Evolutionary conservation across 2,113 vertebrate genomes (phyloP).

Genomic region (Onychorhynchus coronatus): DNA sequence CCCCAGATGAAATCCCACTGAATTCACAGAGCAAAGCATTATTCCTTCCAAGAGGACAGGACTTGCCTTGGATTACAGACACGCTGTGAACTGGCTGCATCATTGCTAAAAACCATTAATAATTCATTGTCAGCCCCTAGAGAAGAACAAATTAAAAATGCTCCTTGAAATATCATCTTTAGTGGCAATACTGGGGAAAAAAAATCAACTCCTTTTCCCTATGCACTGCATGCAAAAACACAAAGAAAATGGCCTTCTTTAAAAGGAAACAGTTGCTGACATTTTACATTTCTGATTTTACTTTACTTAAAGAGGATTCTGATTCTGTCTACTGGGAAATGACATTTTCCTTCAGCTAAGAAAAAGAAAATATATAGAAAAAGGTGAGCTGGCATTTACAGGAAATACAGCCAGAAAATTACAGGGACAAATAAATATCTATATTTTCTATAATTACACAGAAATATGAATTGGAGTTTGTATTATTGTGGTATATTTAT

Average conservation of each 20-base stretch:
- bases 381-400: constrained; percentile 16
- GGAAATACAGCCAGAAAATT: constrained; percentile 22
- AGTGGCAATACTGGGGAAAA: neutral
- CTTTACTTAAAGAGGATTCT: constrained; percentile 14
- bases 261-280: constrained; percentile 48
- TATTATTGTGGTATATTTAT: neutral
- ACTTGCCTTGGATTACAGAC: neutral
- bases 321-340: constrained; percentile 14
- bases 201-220: neutral
- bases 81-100: neutral
- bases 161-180: constrained; percentile 49
- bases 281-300: constrained; percentile 49
- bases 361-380: constrained; percentile 8
- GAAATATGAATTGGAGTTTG: constrained; percentile 16
- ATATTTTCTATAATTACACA: constrained; percentile 8
- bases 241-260: neutral
- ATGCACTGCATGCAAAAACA: neutral
- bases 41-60: neutral
- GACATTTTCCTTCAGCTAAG: constrained; percentile 12
- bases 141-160: constrained; percentile 48
- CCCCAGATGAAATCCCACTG: neutral
- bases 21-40: neutral
- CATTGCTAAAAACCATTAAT: constrained; percentile 19
- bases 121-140: constrained; percentile 23
- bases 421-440: constrained; percentile 17